A percentile compares a stretch with the other conserved stretches of the same genome.
Conservation (phyloP, 2,113 vertebrate species). For the Salminus brasiliensis region DNA sequence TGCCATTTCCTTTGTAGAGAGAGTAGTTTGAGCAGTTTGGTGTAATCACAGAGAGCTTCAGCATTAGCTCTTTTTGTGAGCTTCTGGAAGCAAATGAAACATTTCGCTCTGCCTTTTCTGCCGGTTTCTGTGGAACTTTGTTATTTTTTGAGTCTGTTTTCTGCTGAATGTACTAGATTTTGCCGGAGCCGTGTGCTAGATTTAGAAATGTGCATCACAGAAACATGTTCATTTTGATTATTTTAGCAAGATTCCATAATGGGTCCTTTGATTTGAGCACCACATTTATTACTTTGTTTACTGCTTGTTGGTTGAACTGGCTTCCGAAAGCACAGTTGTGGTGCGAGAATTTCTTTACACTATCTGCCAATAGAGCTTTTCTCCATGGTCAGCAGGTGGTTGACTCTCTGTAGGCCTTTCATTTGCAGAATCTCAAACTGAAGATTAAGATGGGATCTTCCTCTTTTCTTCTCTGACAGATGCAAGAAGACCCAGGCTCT, state of each 20-base stretch:
- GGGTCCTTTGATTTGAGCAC: conserved; percentile 23
- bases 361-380: conserved; percentile 69
- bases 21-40: conserved; percentile 14
- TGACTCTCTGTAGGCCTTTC: conserved; percentile 68
- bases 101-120: conserved; percentile 20
- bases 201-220: background rate
- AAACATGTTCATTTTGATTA: background rate
- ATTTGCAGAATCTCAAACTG: conserved; percentile 69
- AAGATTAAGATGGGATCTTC: conserved; percentile 68
- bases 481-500: conserved; percentile 56
- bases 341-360: conserved; percentile 48
- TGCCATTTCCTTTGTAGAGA: conserved; percentile 26
- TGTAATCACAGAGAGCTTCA: conserved; percentile 1
- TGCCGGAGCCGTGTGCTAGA: background rate
- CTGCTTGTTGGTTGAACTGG: background rate
- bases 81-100: background rate
- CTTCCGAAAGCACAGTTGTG: conserved; percentile 7
- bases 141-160: background rate
- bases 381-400: conserved; percentile 61
- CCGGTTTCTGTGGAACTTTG: conserved; percentile 6
- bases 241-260: background rate
- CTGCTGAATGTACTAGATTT: background rate
- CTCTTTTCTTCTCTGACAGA: conserved; percentile 54
- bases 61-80: conserved; percentile 23
- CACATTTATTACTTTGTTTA: conserved; percentile 28